A percentile compares a stretch with the other conserved stretches of the same genome.
Evolutionary conservation across 2,888 invertebrate species (phyloP).

Genomic region (Pollenia amentaria): DNA sequence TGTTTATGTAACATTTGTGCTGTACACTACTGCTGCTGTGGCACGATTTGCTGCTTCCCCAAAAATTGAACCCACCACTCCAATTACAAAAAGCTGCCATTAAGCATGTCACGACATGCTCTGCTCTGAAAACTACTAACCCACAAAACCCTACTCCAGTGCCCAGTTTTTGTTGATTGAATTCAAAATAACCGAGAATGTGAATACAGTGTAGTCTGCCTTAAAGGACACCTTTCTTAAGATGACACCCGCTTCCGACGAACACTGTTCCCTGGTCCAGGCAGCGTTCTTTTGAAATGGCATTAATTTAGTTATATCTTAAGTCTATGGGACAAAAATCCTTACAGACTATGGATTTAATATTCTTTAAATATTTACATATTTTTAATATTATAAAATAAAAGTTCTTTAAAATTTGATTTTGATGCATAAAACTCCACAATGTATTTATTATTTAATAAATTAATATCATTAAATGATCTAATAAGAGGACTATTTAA

Average conservation of each 20-base stretch:
- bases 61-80: neutral
- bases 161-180: slow-evolving; percentile 53
- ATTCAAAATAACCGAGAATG: slow-evolving; percentile 23
- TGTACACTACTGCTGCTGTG: neutral
- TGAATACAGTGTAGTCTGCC: neutral
- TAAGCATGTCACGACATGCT: slow-evolving; percentile 20
- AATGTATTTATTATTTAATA: no score
- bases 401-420: no score
- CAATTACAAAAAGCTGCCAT: neutral
- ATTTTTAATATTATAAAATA: no score
- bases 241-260: neutral
- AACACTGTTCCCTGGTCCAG: no score
- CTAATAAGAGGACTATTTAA: no score
- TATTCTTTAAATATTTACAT: no score
- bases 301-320: no score
- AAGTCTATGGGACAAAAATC: no score
- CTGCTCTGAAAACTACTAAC: slow-evolving; percentile 17
- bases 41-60: slow-evolving; percentile 6
- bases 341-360: no score
- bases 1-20: slow-evolving; percentile 17
- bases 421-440: no score
- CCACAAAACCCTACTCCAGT: slow-evolving; percentile 50
- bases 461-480: no score
- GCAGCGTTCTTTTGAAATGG: neutral
- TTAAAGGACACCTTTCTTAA: neutral